Conservation (phyloP, 2,113 vertebrate species). For the Reinhardtius hippoglossoides region DNA sequence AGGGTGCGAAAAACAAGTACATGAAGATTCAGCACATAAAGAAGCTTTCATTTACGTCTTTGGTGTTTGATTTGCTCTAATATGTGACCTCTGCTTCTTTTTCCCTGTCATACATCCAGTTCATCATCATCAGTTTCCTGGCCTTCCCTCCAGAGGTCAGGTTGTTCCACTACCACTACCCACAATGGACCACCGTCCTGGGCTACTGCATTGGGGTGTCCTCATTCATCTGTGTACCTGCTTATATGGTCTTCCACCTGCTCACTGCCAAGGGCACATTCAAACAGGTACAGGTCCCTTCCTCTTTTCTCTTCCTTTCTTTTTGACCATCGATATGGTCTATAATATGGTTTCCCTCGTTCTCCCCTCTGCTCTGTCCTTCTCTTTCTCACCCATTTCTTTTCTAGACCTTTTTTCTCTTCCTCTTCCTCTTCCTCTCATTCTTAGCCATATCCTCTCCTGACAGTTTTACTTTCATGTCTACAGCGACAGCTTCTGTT, state of each 20-base stretch:
- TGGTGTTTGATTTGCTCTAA: not conserved
- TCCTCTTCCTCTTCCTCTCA: not conserved
- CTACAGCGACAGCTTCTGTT: not conserved
- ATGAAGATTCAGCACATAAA: not conserved
- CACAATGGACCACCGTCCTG: conserved; percentile 90
- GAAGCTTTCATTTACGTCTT: not conserved
- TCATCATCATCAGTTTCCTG: conserved; percentile 95
- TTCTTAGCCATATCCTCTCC: not conserved
- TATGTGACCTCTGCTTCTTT: conserved; percentile 1
- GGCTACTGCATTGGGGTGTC: conserved; percentile 96
- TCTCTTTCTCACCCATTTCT: conserved; percentile 14
- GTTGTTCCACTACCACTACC: conserved; percentile 92
- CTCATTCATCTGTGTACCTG: conserved; percentile 93
- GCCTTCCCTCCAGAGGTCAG: conserved; percentile 89
- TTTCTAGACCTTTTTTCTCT: not conserved
- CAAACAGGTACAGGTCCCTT: conserved; percentile 88
- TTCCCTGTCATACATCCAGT: conserved; percentile 79
- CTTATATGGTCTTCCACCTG: conserved; percentile 91
- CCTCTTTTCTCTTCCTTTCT: not conserved
- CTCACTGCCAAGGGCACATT: conserved; percentile 90
- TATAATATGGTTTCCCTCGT: not conserved
- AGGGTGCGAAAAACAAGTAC: no score
- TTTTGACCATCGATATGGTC: not conserved
- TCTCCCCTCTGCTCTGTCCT: conserved; percentile 1
- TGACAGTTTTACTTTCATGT: not conserved